A percentile compares a stretch with the other conserved stretches of the same genome.
phyloP scores from a whole-genome alignment of 2,797 vertebrate species.

The Buceros bicornis region DNA sequence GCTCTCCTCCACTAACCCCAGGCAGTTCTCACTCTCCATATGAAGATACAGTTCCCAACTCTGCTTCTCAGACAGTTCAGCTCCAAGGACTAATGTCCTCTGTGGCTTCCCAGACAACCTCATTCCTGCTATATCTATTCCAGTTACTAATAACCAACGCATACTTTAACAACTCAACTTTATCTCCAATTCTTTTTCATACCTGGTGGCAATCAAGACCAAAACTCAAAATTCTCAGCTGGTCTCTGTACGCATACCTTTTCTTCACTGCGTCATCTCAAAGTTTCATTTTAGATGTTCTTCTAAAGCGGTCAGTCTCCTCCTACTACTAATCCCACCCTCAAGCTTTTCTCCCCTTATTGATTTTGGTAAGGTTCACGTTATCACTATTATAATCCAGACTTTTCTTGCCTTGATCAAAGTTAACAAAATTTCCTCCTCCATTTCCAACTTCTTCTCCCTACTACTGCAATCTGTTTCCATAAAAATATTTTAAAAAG shows the following conservation, averaged over 20 bases:
- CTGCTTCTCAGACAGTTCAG: neutral
- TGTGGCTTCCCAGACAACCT: neutral
- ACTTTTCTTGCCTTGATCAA: neutral
- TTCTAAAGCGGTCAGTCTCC: neutral
- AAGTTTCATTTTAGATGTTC: neutral
- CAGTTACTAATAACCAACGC: neutral
- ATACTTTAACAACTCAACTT: neutral
- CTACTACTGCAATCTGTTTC: neutral
- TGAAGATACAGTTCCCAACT: neutral
- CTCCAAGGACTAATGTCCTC: neutral
- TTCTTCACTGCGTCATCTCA: neutral
- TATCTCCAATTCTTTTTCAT: neutral
- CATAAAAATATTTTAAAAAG: neutral
- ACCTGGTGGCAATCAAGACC: neutral
- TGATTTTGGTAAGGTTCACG: neutral
- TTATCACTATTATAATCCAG: neutral
- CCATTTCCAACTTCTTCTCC: neutral
- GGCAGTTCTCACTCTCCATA: neutral
- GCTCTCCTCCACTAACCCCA: neutral
- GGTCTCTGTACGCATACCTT: neutral
- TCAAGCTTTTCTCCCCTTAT: neutral
- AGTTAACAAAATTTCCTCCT: neutral
- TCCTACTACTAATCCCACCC: neutral
- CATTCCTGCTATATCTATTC: neutral
- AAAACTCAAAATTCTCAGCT: neutral